Evolutionary conservation across 2,113 vertebrate species (phyloP).

Genomic region (Leiothrix lutea): DNA sequence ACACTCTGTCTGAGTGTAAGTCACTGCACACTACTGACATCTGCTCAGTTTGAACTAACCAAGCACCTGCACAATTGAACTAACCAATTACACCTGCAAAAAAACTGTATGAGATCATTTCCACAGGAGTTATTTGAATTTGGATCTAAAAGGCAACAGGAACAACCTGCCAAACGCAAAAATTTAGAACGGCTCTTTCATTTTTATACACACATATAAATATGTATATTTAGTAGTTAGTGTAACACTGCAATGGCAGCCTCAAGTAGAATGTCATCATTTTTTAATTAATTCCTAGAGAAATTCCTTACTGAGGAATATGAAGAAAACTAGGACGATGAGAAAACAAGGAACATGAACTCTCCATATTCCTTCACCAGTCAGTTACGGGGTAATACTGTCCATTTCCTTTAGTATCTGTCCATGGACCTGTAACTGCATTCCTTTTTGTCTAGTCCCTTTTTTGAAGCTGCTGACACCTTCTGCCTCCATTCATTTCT

Average conservation of each 20-base stretch:
- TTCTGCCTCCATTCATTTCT: not conserved
- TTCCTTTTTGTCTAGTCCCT: not conserved
- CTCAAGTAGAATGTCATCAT: not conserved
- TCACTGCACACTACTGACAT: not conserved
- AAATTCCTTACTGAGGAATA: not conserved
- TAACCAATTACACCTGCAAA: not conserved
- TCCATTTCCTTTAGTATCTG: not conserved
- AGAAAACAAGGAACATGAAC: not conserved
- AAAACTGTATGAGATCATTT: not conserved
- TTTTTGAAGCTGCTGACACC: not conserved
- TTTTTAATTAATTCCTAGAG: not conserved
- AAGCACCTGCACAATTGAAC: not conserved
- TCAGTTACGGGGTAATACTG: not conserved
- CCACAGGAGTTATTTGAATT: not conserved
- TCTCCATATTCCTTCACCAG: not conserved
- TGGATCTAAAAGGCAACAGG: not conserved
- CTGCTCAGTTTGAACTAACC: not conserved
- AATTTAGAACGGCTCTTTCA: not conserved
- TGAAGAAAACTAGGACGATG: not conserved
- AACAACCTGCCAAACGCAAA: not conserved
- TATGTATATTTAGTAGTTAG: not conserved
- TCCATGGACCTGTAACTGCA: not conserved
- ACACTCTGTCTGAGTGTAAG: accelerated
- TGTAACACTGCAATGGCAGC: not conserved
- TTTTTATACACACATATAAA: not conserved